Evolutionary conservation across 2,797 vertebrate species (phyloP), one percentile per base, ranked within the genome.

Genomic region (Alauda arvensis): DNA sequence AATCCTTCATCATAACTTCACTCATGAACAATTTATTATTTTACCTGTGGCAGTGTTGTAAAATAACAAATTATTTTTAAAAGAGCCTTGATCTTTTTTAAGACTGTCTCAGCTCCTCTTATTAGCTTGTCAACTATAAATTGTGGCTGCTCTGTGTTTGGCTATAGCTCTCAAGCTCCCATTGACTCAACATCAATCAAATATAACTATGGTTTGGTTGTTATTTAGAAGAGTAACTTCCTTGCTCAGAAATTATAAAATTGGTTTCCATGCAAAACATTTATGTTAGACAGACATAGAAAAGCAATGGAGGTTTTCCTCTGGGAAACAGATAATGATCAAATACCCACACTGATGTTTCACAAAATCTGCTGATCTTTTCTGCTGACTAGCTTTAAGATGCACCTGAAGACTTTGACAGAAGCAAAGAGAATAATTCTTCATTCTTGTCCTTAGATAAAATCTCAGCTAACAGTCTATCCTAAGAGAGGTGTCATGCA

Each of bases 81-180:
- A 87, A 76, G 33, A 74, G 9, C 37, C 74, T 93, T 90, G 70
- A 63, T 86, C 66, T 77, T 76, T 52, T 7, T 82, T 81, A 86
- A 86, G 66, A 61, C 25, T 23, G 1, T 49, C 14, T 82, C 78
- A 83, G 17, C 19, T n/a, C 29, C 24, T 39, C 6, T 69, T 63
- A 72, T 68, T 77, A 76, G 13, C 21, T 61, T 90, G 69, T 72
- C 49, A 87, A 2, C 34, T 78, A 31, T 45, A 76, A 85, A 60
- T 25, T 72, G 29, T 21, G 20, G 11, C 16, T 77, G 21, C 31
- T 80, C 34, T 57, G 8, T 42, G 18, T 37, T 65, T 17, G 24
- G 46, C 31, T 43, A 14, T 24, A 77, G 25, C 34, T 91, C 45
- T 87, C 6, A 17, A 85, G 28, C 6, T 71, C 18, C 8, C 23